These are phyloP conservation scores for Manis pentadactyla DNA, from an alignment of 2,797 vertebrate species.

Conservation along the genomic window DNA sequence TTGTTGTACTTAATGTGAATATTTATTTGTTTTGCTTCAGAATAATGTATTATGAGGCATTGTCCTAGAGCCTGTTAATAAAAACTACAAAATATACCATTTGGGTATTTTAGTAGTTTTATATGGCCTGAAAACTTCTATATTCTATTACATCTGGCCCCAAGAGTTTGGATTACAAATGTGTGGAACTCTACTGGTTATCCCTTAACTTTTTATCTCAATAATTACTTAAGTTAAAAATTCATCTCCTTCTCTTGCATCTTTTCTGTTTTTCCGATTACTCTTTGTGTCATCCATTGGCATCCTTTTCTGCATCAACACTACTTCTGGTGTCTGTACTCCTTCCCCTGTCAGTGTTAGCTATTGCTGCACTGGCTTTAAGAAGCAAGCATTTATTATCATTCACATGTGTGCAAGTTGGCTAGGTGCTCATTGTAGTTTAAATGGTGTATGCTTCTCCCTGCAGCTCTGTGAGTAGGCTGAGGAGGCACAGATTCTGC, in stretches of 20 bases:
- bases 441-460: background rate
- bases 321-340: fast-evolving
- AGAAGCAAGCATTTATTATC: background rate
- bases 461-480: background rate
- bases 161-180: background rate
- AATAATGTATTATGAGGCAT: background rate
- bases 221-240: background rate
- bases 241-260: background rate
- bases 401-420: background rate
- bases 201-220: background rate
- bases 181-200: background rate
- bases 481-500: background rate
- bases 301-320: fast-evolving
- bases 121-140: background rate
- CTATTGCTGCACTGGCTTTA: background rate
- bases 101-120: background rate
- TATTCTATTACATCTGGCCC: background rate
- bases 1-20: background rate
- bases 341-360: fast-evolving
- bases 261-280: background rate
- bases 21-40: background rate
- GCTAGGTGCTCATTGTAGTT: fast-evolving
- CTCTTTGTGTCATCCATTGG: background rate
- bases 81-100: background rate
- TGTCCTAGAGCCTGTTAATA: background rate